A percentile compares a stretch with the other conserved stretches of the same genome.
Conservation (phyloP, 2,888 invertebrate genomes). For the Onthophagus sagittarius region DNA sequence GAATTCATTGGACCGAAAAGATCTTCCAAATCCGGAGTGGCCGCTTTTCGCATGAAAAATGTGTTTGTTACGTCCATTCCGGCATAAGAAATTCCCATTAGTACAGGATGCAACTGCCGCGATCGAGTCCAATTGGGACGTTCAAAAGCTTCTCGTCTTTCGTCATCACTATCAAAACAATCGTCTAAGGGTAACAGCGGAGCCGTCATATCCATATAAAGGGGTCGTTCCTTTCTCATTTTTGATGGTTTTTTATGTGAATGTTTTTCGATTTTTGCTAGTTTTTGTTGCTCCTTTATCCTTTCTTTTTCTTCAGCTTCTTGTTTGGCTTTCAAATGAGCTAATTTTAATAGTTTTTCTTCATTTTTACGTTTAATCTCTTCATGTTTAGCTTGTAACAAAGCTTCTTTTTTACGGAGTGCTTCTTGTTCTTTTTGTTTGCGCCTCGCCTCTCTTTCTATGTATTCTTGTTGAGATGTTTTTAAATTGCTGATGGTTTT, state of each 20-base stretch:
- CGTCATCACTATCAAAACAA: constrained; percentile 56
- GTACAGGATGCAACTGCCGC: constrained; percentile 15
- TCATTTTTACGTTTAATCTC: constrained; percentile 50
- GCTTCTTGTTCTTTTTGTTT: constrained; percentile 46
- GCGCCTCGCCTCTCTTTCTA: constrained; percentile 33
- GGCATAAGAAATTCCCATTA: constrained; percentile 22
- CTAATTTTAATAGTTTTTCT: constrained; percentile 51
- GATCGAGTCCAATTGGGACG: constrained; percentile 49
- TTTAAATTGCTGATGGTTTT: constrained; percentile 36
- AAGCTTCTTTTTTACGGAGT: constrained; percentile 57
- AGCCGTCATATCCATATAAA: constrained; percentile 38
- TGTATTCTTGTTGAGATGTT: constrained; percentile 36
- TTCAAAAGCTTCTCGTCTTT: constrained; percentile 40
- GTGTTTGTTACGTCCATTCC: constrained; percentile 50
- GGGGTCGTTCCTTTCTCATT: constrained; percentile 34
- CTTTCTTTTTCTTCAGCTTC: constrained; percentile 46
- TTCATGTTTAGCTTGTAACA: constrained; percentile 56
- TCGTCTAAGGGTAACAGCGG: constrained; percentile 54
- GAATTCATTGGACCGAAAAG: constrained; percentile 68
- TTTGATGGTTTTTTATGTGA: constrained; percentile 36
- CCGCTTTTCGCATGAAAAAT: constrained; percentile 59
- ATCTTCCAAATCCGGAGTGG: constrained; percentile 62
- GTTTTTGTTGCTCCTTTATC: constrained; percentile 50
- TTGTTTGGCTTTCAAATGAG: constrained; percentile 52
- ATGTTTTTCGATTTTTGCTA: constrained; percentile 35